A percentile compares a stretch with the other conserved stretches of the same genome.
These are phyloP conservation scores for Egretta garzetta DNA, from an alignment of 2,113 vertebrate genomes.

Conservation along the genomic window DNA sequence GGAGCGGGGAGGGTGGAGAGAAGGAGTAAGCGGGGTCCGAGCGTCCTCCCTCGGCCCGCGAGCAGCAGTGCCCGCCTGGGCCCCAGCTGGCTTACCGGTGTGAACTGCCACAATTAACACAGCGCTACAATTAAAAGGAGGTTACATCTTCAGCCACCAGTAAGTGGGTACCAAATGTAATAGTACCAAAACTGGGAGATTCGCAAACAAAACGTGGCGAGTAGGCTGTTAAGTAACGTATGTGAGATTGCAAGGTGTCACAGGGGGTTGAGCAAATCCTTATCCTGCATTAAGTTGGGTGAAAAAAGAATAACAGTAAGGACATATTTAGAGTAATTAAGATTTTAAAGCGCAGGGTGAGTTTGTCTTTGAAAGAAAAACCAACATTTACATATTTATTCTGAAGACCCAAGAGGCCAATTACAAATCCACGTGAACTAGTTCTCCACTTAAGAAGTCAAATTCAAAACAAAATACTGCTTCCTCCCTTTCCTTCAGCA, in stretches of 20 bases:
- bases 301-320: neutral
- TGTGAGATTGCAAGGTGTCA: neutral
- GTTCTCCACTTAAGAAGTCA: neutral
- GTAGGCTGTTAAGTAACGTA: neutral
- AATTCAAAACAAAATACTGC: neutral
- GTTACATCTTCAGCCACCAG: neutral
- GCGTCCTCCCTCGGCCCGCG: neutral
- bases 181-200: neutral
- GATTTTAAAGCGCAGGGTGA: neutral
- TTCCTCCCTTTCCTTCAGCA: neutral
- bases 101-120: neutral
- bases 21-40: fast-evolving
- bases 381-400: neutral
- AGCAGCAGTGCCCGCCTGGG: neutral
- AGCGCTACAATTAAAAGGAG: neutral
- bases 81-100: neutral
- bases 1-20: neutral
- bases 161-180: neutral
- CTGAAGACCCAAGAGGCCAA: neutral
- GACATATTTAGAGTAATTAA: neutral
- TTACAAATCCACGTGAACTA: neutral
- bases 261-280: neutral
- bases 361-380: neutral
- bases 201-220: neutral
- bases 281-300: neutral